Evolutionary conservation across 2,113 vertebrate species (phyloP).

Genomic region (Merops nubicus): DNA sequence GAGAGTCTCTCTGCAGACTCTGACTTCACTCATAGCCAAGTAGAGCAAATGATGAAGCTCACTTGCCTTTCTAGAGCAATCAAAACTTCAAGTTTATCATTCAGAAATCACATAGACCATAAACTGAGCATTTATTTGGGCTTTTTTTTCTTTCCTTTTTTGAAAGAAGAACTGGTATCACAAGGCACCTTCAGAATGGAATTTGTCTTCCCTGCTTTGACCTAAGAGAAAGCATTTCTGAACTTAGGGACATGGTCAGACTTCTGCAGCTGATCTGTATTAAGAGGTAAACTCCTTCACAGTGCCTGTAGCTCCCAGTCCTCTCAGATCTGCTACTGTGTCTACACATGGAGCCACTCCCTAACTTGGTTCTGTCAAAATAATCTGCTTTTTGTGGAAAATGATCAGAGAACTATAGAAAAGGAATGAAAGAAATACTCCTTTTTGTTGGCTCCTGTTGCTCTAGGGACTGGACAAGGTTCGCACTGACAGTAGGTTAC

Average conservation of each 20-base stretch:
- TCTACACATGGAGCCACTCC: background rate
- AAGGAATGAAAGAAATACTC: background rate
- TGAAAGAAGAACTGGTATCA: background rate
- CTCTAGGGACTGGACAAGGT: background rate
- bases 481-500: background rate
- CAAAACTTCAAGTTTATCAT: background rate
- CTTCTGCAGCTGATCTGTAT: background rate
- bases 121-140: background rate
- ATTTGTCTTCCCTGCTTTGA: background rate
- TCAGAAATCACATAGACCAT: background rate
- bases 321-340: background rate
- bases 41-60: background rate
- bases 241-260: background rate
- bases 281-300: background rate
- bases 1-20: background rate
- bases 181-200: background rate
- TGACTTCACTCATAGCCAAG: background rate
- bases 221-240: background rate
- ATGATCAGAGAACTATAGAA: background rate
- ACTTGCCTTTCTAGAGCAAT: background rate
- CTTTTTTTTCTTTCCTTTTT: background rate
- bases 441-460: conserved; percentile 9
- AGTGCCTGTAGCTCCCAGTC: background rate
- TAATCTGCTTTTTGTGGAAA: conserved; percentile 1
- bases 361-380: background rate